Evolutionary conservation across 1,140 invertebrate genomes (phyloP), one percentile per base, ranked within the genome.

Genomic region (Brevipalpus yothersi): DNA sequence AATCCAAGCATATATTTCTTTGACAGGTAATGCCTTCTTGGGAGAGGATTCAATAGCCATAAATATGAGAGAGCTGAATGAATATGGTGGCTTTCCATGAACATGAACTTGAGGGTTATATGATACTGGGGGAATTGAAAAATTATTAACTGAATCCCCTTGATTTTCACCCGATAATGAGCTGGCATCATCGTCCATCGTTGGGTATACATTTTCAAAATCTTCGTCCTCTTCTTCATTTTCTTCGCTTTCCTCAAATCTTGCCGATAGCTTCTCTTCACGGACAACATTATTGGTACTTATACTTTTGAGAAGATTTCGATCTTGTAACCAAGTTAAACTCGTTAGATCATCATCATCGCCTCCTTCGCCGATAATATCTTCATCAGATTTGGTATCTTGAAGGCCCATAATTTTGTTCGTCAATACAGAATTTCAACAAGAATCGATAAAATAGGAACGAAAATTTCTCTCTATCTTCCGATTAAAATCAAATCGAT

Each of bases 1-100:
- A 62, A 96, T 95, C 91, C 91, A 96, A n/a, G 87, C 81, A 69
- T 96, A 96, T 65, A 96, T 94, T 70, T 95, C 91, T 68, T 92
- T 92, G 0, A 95, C 90, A 2, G 89, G 88, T 58, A 93, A 69
- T 8, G 87, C 86, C 69, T 91, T 85, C 51, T 80, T 79, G 5
- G 81, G 78, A 0, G 86, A 89, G 63, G 88, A 85, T 71, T 95
- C 89, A 63, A 94, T 91, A 19, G 90, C 89, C 89, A 95, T 93
- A 73, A 94, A 94, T 66, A 95, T 95, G 42, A 95, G 78, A 70
- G 87, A 92, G 62, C 86, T 91, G 71, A 86, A 92, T 41, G 89
- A 93, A 71, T 90, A 92, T 31, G 89, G 89, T 45, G 90, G 89
- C 71, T 94, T 94, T 64, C 81, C 86, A 67, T 82, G 81, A 56